A percentile compares a stretch with the other conserved stretches of the same genome.
phyloP scores from a whole-genome alignment of 1,140 invertebrate species.

The Saccostrea echinata region DNA sequence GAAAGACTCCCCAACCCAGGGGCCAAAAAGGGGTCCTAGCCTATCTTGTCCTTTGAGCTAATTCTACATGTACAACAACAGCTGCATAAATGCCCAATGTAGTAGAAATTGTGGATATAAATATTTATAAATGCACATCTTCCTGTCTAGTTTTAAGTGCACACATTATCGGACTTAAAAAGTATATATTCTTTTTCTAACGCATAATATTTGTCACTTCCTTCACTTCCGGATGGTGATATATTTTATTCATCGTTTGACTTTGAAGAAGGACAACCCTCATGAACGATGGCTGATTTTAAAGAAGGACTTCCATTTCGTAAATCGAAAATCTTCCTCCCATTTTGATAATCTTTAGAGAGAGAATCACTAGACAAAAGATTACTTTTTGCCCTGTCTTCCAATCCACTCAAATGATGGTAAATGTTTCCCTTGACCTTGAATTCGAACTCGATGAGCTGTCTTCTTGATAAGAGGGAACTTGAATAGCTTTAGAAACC shows the following conservation, averaged over 20 bases:
- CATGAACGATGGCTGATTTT: background rate
- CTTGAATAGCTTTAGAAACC: background rate
- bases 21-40: too few species aligned
- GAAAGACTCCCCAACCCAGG: too few species aligned
- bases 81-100: too few species aligned
- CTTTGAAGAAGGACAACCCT: background rate
- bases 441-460: background rate
- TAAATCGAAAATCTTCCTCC: background rate
- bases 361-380: background rate
- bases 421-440: conserved; percentile 11
- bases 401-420: background rate
- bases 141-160: background rate
- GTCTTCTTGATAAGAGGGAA: conserved; percentile 9
- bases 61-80: too few species aligned
- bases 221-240: background rate
- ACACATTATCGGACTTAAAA: background rate
- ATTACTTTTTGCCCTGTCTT: background rate
- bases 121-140: too few species aligned
- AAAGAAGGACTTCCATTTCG: background rate
- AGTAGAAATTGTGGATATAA: too few species aligned
- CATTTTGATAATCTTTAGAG: background rate
- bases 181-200: background rate
- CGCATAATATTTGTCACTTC: conserved; percentile 17
- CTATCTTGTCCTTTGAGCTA: too few species aligned
- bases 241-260: background rate